These are phyloP conservation scores for Petrocephalus schoutedeni DNA, from an alignment of 2,797 vertebrate genomes.

Conservation along the genomic window DNA sequence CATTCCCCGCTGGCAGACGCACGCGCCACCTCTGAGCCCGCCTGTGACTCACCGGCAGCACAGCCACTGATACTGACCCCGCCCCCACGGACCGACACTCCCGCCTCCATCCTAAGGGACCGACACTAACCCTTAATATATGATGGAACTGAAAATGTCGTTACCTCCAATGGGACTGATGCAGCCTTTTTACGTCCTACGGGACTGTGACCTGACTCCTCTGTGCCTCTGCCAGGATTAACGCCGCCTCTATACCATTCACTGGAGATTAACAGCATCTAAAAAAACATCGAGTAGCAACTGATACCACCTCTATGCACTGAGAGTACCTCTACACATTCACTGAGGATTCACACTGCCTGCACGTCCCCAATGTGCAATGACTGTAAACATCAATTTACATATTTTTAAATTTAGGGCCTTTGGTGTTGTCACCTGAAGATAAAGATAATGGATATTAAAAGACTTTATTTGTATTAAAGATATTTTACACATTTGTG, in stretches of 20 bases:
- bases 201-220: not conserved
- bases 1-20: not conserved
- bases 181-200: not conserved
- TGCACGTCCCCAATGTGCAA: not conserved
- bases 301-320: not conserved
- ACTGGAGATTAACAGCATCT: constrained; percentile 4
- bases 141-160: not conserved
- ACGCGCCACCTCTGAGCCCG: not conserved
- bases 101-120: not conserved
- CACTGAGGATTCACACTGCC: not conserved
- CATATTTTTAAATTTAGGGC: not conserved
- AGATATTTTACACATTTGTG: not conserved
- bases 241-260: constrained; percentile 1
- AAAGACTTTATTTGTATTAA: not conserved
- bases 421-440: not conserved
- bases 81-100: not conserved
- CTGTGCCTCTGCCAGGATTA: not conserved
- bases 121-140: not conserved
- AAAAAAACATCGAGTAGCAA: not conserved
- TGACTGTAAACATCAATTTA: not conserved
- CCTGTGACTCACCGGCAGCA: not conserved
- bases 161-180: not conserved
- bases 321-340: not conserved
- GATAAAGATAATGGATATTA: not conserved
- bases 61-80: not conserved